Evolutionary conservation across 2,113 vertebrate genomes (phyloP), one percentile per base, ranked within the genome.

Genomic region (Zosterops lateralis): DNA sequence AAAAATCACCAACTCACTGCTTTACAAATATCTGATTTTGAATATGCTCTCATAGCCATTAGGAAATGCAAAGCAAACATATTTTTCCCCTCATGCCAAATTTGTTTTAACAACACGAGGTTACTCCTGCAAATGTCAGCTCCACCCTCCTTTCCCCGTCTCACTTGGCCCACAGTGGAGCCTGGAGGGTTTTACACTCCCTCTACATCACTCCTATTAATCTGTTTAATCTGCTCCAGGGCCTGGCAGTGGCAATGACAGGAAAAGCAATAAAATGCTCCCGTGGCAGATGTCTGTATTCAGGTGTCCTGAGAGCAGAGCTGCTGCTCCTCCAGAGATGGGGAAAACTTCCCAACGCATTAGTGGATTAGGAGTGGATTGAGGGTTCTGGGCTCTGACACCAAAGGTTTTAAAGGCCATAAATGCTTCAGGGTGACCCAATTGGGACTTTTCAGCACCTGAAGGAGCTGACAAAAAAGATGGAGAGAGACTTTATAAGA

Each of bases 161-260:
- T 28, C 40, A 1, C 95, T 67, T 11, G 84, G 92, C 83, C 89
- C 78, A 90, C 96, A 76, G 95, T 34, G 74, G 91, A 98, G 98
- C 97, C 98, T 98, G 98, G 98, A 66, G 68, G 97, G 96, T 97
- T 97, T 97, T 97, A 96, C 88, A 91, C 96, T 98, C 98, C 98
- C 98, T 89, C 97, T 97, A 86, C 98, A 98, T 98, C 98, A 95
- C 97, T 98, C 95, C 97, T 97, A 98, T 98, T 98, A 98, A 98
- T 98, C 98, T 98, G 97, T 98, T 99, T 98, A 98, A 98, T 98
- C 98, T 98, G 98, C 98, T 98, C 81, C 98, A 97, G 98, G 98
- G 96, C 96, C 97, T 95, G 97, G 97, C 95, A 96, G 97, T 72
- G 97, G 94, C 97, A 97, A 80, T 96, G 97, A 97, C 97, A 97